These are phyloP conservation scores for Sapajus apella DNA, from an alignment of 2,113 vertebrate species.

Conservation along the genomic window DNA sequence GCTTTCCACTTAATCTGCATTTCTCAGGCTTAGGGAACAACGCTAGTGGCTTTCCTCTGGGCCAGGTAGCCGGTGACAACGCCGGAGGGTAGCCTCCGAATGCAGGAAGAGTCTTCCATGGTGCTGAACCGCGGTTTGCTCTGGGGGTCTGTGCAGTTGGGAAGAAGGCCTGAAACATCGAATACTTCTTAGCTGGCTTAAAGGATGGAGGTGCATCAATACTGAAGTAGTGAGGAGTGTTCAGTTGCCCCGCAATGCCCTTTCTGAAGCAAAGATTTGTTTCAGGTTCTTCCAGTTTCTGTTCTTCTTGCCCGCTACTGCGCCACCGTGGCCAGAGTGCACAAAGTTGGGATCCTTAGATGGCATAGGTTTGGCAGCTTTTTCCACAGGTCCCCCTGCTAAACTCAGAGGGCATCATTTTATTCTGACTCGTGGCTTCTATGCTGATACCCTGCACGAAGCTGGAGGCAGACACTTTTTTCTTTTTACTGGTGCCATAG, in stretches of 20 bases:
- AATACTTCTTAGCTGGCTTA: conserved; percentile 97
- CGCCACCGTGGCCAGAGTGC: conserved; percentile 96
- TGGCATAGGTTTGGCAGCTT: conserved; percentile 86
- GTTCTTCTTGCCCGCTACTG: conserved; percentile 97
- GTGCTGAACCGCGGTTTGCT: conserved; percentile 97
- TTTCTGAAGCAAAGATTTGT: conserved; percentile 96
- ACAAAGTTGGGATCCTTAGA: conserved; percentile 95
- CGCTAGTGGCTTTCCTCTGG: conserved; percentile 94
- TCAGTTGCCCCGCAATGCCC: conserved; percentile 95
- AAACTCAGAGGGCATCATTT: conserved; percentile 84
- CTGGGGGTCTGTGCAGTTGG: conserved; percentile 98
- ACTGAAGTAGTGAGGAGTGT: conserved; percentile 95
- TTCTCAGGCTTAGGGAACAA: conserved; percentile 89
- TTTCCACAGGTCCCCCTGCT: conserved; percentile 83
- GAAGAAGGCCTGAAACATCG: conserved; percentile 95
- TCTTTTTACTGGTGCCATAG: conserved; percentile 86
- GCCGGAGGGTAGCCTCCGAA: conserved; percentile 96
- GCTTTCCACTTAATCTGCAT: background rate
- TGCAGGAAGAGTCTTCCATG: conserved; percentile 95
- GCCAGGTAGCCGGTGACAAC: conserved; percentile 95
- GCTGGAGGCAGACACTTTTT: conserved; percentile 69
- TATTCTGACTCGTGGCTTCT: conserved; percentile 88
- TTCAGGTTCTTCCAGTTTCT: conserved; percentile 99
- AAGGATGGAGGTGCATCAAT: conserved; percentile 96
- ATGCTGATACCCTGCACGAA: conserved; percentile 76